Evolutionary conservation across 2,113 vertebrate species (phyloP), one percentile per base, ranked within the genome.

Genomic region (Austrofundulus limnaeus): DNA sequence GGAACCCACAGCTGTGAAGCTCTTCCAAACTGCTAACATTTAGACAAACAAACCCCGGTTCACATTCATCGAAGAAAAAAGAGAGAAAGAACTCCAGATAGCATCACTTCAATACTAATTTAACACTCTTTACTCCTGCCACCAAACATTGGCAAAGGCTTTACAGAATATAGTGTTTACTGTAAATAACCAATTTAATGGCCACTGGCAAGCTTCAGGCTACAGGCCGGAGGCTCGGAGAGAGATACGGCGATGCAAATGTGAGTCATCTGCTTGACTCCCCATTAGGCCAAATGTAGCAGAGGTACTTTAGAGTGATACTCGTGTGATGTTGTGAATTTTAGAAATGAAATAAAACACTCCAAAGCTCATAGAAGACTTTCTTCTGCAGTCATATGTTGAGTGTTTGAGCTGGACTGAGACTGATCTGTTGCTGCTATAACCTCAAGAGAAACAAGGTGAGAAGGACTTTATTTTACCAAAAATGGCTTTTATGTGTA

Each of bases 1-100:
- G 83, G 82, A 58, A 24, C 84, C 86, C 84, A 86, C 86, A 88
- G 87, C 84, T 82, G 85, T 80, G 83, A 74, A 85, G 79, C 79
- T 73, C 75, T 87, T 88, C 87, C 87, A 90, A 86, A 89, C 86
- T 83, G 81, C 81, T 83, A 86, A 87, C 88, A 85, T 90, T 90
- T 89, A 87, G 77, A 87, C 85, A 85, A 88, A 87, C 86, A 87
- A 87, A 85, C 75, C 80, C 77, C 43, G 75, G 80, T 84, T 74
- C 79, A 82, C 73, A 85, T 82, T 77, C 67, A 84, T 80, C 39
- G 56, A 34, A 57, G 58, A 76, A 78, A 68, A 73, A 82, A 34
- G 43, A 58, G 23, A 75, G 69, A 81, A 74, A 75, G 77, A 77
- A 89, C 82, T 84, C 57, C 63, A 77, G 68, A 87, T 85, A 82